phyloP scores from a whole-genome alignment of 2,113 vertebrate species.

The Dermatemys mawii region DNA sequence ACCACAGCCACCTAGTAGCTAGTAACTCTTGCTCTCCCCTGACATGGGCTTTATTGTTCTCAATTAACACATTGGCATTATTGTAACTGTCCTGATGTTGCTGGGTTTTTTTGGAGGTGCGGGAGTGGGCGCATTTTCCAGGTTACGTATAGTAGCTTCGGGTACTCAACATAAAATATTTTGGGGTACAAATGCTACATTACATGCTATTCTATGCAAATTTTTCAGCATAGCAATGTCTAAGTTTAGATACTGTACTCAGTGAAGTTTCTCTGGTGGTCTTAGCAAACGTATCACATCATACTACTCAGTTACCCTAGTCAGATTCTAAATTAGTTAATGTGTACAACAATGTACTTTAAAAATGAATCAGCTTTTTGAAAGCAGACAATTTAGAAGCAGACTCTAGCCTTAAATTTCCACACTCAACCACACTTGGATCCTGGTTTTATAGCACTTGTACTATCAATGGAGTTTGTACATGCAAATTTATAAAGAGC shows the following conservation, averaged over 20 bases:
- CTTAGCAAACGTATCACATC: background rate
- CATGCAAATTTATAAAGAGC: accelerated
- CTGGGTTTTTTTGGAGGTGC: background rate
- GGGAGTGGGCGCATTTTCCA: too few relatives aligned
- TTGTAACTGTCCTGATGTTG: background rate
- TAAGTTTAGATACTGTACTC: background rate
- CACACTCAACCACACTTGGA: accelerated
- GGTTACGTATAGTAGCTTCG: background rate
- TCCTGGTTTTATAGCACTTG: constrained; percentile 15
- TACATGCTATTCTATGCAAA: background rate
- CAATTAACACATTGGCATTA: background rate
- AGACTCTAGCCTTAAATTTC: constrained; percentile 45
- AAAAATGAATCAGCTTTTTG: constrained; percentile 37
- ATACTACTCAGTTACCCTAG: background rate
- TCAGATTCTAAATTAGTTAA: background rate
- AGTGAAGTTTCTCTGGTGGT: constrained; percentile 12
- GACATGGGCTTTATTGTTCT: background rate
- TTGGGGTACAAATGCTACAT: background rate
- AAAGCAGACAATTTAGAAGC: constrained; percentile 33
- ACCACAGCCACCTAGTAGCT: background rate
- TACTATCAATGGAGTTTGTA: background rate
- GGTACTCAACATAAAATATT: constrained; percentile 10
- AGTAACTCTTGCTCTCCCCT: constrained; percentile 9
- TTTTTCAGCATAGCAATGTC: too few relatives aligned
- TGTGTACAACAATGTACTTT: constrained; percentile 7